phyloP scores from a whole-genome alignment of 2,888 invertebrate species.

The Digitonthophagus gazella region DNA sequence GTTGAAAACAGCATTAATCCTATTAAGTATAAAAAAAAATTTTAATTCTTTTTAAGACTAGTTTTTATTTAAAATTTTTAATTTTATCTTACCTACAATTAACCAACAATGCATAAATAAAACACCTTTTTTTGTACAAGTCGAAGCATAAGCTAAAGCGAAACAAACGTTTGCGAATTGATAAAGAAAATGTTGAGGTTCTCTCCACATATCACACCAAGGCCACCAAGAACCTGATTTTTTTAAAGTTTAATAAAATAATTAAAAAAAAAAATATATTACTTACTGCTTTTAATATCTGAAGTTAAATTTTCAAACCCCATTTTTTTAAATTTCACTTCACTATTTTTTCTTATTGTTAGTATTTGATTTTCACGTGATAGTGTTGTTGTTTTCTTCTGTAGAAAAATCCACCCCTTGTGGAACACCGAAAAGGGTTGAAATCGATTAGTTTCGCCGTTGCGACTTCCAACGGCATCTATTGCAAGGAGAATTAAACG shows the following conservation, averaged over 20 bases:
- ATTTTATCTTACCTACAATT: conserved; percentile 64
- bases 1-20: conserved; percentile 77
- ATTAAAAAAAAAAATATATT: background rate
- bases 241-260: conserved; percentile 8
- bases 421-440: background rate
- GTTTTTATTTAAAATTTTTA: background rate
- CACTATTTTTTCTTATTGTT: no score
- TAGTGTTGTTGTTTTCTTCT: background rate
- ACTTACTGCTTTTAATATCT: background rate
- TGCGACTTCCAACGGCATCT: background rate
- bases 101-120: conserved; percentile 79
- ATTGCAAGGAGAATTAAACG: background rate
- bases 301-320: background rate
- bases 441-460: background rate
- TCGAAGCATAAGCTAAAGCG: conserved; percentile 75
- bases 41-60: no score
- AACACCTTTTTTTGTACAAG: conserved; percentile 74
- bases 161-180: conserved; percentile 78
- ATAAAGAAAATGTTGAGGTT: conserved; percentile 70
- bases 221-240: conserved; percentile 54
- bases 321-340: background rate
- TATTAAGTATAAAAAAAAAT: conserved; percentile 44
- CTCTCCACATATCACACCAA: conserved; percentile 73
- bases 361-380: no score
- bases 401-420: background rate